phyloP scores from a whole-genome alignment of 2,888 invertebrate species.

The Drepanosiphum platanoidis region DNA sequence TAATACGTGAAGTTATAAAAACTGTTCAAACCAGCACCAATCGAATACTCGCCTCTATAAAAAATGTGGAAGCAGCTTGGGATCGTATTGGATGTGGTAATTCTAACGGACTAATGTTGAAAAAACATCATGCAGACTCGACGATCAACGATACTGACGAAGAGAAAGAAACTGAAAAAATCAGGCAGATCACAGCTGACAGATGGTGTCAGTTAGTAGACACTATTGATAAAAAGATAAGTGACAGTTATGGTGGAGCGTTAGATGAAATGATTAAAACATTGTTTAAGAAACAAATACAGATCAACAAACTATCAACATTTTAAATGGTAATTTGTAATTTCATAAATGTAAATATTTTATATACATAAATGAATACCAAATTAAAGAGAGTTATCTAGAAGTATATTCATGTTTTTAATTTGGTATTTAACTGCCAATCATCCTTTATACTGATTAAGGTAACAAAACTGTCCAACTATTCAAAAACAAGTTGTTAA shows the following conservation, averaged over 20 bases:
- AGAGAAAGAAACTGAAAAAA: conserved; percentile 52
- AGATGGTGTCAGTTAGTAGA: conserved; percentile 52
- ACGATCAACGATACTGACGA: conserved; percentile 36
- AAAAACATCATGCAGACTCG: conserved; percentile 37
- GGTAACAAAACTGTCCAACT: background rate
- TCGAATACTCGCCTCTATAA: conserved; percentile 23
- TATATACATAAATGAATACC: background rate
- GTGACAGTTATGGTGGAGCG: conserved; percentile 47
- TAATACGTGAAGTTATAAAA: conserved; percentile 24
- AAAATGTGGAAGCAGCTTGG: conserved; percentile 47
- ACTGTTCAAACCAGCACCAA: conserved; percentile 44
- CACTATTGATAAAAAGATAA: conserved; percentile 52
- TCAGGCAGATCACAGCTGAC: conserved; percentile 49
- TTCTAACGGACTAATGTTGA: conserved; percentile 46
- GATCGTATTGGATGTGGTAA: conserved; percentile 42
- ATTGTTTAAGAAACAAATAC: conserved; percentile 39
- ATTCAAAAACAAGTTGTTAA: background rate
- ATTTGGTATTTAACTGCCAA: background rate
- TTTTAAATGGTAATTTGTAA: conserved; percentile 33
- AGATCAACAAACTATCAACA: conserved; percentile 44
- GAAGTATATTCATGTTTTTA: background rate
- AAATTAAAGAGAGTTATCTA: background rate
- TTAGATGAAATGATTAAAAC: conserved; percentile 55
- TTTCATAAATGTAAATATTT: conserved; percentile 13
- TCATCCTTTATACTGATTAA: background rate